Evolutionary conservation across 2,113 vertebrate genomes (phyloP), one percentile per base, ranked within the genome.

Genomic region (Cygnus buccinator): DNA sequence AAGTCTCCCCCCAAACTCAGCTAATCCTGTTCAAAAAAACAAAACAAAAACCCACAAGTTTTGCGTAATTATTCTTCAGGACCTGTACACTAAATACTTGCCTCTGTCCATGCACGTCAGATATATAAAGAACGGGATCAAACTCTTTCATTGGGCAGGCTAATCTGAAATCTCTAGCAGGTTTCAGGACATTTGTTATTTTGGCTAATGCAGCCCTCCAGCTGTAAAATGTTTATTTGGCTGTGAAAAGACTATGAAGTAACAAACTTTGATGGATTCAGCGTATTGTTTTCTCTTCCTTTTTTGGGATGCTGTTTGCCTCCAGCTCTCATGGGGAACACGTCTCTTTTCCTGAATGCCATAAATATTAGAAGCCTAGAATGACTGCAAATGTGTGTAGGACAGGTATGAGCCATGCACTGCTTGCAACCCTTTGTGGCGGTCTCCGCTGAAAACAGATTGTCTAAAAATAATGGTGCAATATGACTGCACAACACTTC

Each of bases 181-280:
- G 48, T 84, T 94, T 86, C 2, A 1, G 70, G 84, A 41, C 9
- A 1, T 87, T 92, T 92, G 62, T 88, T 92, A 6, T 75, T 94
- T 87, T 96, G 93, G 94, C 94, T 93, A 77, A 57, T 28, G 77
- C 86, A 87, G 81, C 48, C 70, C 50, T 97, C 90, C 92, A 93
- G 94, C 95, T 96, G 95, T 87, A 95, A 72, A 91, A 93, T 92
- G 81, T 95, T 96, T 96, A 89, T 87, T 94, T 95, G 92, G 89
- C 80, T 94, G 92, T 95, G 90, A 92, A 96, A 90, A 93, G 84
- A 82, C 84, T 76, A 75, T 76, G 83, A 79, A 94, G 95, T 90
- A 92, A 93, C 81, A 48, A 84, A n/a, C 86, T 93, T 84, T 93
- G 90, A 95, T 82, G 83, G 90, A 87, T 89, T 78, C 86, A 77